These are phyloP conservation scores for Cryptophagus acutangulus DNA, from an alignment of 2,888 invertebrate species.

Conservation along the genomic window DNA sequence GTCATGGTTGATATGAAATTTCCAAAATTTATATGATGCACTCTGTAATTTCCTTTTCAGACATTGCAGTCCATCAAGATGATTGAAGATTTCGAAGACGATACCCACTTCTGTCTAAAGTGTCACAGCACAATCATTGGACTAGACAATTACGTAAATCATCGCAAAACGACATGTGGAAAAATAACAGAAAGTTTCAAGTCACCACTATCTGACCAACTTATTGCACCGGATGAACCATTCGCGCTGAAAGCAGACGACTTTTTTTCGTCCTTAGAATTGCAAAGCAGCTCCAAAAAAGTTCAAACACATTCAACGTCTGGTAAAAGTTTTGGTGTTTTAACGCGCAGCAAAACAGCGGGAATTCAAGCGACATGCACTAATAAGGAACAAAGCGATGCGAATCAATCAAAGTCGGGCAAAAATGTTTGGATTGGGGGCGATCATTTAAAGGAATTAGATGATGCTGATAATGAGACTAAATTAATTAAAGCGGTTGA, in stretches of 20 bases:
- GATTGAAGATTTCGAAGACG: slow-evolving; percentile 69
- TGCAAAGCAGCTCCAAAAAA: slow-evolving; percentile 68
- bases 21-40: neutral
- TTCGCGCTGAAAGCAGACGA: slow-evolving; percentile 73
- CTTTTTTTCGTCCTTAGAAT: slow-evolving; percentile 78
- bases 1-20: slow-evolving; percentile 1
- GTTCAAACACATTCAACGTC: slow-evolving; percentile 46
- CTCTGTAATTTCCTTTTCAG: slow-evolving; percentile 5
- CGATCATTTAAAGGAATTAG: slow-evolving; percentile 54
- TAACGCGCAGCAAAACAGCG: slow-evolving; percentile 49
- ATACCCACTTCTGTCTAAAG: slow-evolving; percentile 82
- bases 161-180: slow-evolving; percentile 69
- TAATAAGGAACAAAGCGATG: too few relatives aligned
- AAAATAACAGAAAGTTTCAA: slow-evolving; percentile 40
- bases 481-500: slow-evolving; percentile 63
- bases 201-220: slow-evolving; percentile 38
- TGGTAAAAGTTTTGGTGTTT: slow-evolving; percentile 44
- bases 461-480: slow-evolving; percentile 55
- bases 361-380: slow-evolving; percentile 38
- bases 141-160: slow-evolving; percentile 79
- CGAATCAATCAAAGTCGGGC: slow-evolving; percentile 43
- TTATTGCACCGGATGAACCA: slow-evolving; percentile 48
- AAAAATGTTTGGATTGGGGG: slow-evolving; percentile 61
- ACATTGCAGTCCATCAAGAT: slow-evolving; percentile 39
- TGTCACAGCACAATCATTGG: slow-evolving; percentile 80